These are phyloP conservation scores for Trachelus stipa DNA, from an alignment of 2,888 invertebrate genomes.

Conservation along the genomic window DNA sequence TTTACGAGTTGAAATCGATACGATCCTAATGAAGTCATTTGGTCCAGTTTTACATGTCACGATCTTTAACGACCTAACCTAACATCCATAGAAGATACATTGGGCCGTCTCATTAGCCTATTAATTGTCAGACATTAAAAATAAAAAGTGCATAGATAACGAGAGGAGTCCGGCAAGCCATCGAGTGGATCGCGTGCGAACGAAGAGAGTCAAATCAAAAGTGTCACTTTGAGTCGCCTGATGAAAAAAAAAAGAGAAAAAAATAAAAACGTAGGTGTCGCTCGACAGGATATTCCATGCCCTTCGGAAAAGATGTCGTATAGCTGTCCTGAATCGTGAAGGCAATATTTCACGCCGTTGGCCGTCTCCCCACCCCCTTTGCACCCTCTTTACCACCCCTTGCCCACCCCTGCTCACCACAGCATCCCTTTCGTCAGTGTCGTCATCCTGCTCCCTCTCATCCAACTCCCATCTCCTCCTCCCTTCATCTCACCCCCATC, in stretches of 20 bases:
- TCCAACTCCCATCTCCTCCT: slow-evolving; percentile 4
- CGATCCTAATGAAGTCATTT: background rate
- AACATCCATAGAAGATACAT: background rate
- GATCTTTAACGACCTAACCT: background rate
- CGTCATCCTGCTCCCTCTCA: background rate
- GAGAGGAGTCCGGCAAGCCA: background rate
- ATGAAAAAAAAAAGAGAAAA: background rate
- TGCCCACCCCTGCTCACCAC: slow-evolving; percentile 19
- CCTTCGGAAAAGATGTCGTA: slow-evolving; percentile 58
- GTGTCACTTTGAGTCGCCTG: background rate
- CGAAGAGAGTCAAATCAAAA: background rate
- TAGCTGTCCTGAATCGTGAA: slow-evolving; percentile 60
- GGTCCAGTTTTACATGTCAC: background rate
- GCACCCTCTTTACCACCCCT: slow-evolving; percentile 14
- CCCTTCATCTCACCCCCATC: slow-evolving; percentile 16
- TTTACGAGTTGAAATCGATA: slow-evolving; percentile 4
- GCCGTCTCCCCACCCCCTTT: slow-evolving; percentile 37
- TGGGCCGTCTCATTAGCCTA: slow-evolving; percentile 20
- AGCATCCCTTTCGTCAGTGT: slow-evolving; percentile 14
- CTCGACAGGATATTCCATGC: slow-evolving; percentile 39
- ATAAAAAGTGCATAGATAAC: background rate
- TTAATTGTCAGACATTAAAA: slow-evolving; percentile 7
- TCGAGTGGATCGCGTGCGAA: background rate
- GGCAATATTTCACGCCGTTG: slow-evolving; percentile 62
- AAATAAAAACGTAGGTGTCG: background rate